Evolutionary conservation across 92 coral and sea anemone genomes (phyloP).

Genomic region (Meandrina meandrites): DNA sequence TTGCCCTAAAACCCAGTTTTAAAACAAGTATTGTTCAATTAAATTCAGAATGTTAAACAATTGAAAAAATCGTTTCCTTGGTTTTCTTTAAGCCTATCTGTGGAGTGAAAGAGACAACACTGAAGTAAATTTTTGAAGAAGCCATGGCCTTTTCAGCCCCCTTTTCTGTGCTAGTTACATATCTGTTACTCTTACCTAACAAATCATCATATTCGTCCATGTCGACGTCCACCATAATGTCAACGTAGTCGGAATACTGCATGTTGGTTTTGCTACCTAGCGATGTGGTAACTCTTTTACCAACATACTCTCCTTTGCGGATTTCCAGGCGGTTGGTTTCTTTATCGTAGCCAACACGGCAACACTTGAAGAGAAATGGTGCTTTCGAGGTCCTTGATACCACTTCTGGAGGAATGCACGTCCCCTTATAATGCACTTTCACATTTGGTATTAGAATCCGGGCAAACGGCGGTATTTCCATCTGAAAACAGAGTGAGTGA

Average conservation of each 20-base stretch:
- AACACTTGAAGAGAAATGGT: constrained; percentile 17
- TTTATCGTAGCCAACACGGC: not conserved
- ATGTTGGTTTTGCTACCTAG: not conserved
- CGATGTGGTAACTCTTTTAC: not conserved
- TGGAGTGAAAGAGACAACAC: too few species aligned
- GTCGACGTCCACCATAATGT: not conserved
- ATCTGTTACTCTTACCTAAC: not conserved
- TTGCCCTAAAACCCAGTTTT: too few species aligned
- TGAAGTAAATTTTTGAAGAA: too few species aligned
- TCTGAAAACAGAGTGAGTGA: not conserved
- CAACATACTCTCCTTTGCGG: not conserved
- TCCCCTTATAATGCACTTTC: not conserved
- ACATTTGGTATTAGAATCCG: not conserved
- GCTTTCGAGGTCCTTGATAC: not conserved
- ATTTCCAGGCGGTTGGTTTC: constrained; percentile 14
- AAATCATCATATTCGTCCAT: not conserved
- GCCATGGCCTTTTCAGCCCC: not conserved
- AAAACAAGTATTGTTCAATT: too few species aligned
- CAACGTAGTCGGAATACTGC: not conserved
- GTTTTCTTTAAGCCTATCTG: too few species aligned
- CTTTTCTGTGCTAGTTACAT: not conserved
- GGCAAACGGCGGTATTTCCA: not conserved
- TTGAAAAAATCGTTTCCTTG: too few species aligned
- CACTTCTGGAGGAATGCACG: not conserved
- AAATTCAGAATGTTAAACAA: too few species aligned